Base-by-base conservation (phyloP, 2,113 vertebrate species). In the Tenrec ecaudatus region DNA sequence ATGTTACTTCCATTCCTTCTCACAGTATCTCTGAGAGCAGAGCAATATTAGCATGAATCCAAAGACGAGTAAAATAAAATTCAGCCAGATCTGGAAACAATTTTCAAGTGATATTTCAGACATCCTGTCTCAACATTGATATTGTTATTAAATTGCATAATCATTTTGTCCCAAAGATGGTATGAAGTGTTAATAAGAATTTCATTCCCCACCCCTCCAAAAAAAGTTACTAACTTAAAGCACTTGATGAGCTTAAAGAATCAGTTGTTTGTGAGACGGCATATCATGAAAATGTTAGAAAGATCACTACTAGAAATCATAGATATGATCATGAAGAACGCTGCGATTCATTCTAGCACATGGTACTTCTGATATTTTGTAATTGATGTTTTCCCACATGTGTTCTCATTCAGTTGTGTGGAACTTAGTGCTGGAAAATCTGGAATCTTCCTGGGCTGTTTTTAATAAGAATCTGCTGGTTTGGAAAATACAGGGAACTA, bases 381-480 rank as follows among this genome's bases (percentile, higher is more conserved):
- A 92, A 90, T 57, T 11, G 12, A 62, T 43, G 36, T n/a, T 88
- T 89, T 64, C 87, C 77, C 75, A 64, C 78, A 62, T 81, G 38
- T 91, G 82, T 91, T 86, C 86, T 64, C 25, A 27, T 90, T 95
- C 79, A 93, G 12, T n/a, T 88, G 57, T 88, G 33, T 93, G 62
- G 80, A 96, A 88, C 15, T 31, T 36, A 95, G 36, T 33, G 19
- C 58, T 88, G 76, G 92, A 87, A 94, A 92, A 90, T 82, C 69
- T 62, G 87, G 86, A 92, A 87, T 71, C 62, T 82, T 86, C 23
- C 57, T 90, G 33, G 58, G 78, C 68, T 73, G 60, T 77, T 93
- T 77, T 90, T 88, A 92, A 93, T 90, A 83, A 94, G 62, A 71
- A 53, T 79, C 17, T 83, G 91, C 88, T 96, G 90, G 68, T 87